phyloP scores from a whole-genome alignment of 2,113 vertebrate genomes.

The Perca fluviatilis region DNA sequence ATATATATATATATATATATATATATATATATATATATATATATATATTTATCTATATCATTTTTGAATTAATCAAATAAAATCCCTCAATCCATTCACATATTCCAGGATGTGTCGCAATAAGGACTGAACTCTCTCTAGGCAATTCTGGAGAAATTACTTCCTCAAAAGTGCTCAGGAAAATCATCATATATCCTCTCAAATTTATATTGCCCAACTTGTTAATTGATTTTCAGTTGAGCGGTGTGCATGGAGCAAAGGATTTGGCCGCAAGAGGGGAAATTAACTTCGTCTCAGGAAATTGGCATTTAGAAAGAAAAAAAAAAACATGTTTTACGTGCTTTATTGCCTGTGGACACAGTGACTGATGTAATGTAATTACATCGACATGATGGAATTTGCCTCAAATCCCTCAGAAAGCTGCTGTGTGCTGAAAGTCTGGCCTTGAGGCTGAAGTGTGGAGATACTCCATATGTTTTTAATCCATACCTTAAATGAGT shows the following conservation, averaged over 20 bases:
- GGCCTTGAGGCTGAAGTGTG: conserved; percentile 28
- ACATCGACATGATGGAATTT: conserved; percentile 22
- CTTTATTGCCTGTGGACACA: conserved; percentile 13
- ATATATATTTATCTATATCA: no score
- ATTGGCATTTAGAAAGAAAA: conserved; percentile 37
- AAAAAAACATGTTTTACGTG: conserved; percentile 25
- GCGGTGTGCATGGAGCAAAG: background rate
- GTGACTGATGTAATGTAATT: conserved; percentile 40
- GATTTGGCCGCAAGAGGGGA: background rate
- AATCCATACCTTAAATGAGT: conserved; percentile 18
- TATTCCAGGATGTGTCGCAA: background rate
- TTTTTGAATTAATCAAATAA: no score
- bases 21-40: no score
- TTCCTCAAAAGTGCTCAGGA: background rate
- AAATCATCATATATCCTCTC: background rate
- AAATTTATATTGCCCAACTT: background rate
- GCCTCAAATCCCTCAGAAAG: conserved; percentile 11
- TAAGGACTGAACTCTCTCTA: background rate
- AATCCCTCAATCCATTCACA: background rate
- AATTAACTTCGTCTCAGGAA: conserved; percentile 33
- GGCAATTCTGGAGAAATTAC: background rate
- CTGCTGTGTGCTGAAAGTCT: conserved; percentile 12
- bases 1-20: no score
- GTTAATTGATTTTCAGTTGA: conserved; percentile 28
- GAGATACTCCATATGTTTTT: conserved; percentile 31